Base-by-base conservation (phyloP, 2,797 vertebrate species). In the Harpagifer antarcticus region DNA sequence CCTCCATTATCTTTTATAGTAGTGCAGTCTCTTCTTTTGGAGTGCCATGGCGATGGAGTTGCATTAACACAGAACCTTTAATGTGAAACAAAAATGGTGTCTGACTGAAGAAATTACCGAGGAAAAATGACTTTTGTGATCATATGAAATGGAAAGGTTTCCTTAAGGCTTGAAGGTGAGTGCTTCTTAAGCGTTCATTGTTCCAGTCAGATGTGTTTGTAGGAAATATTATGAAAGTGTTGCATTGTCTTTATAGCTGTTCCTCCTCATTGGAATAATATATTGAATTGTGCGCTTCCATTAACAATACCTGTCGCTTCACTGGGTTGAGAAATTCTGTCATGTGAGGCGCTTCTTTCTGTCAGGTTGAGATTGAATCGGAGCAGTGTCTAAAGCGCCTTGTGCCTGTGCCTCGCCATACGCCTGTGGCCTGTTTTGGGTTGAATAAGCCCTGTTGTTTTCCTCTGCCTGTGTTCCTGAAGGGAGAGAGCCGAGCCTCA, bases 1-100 rank as follows among this genome's bases (percentile, higher is more conserved):
- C 88, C 91, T 93, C n/a, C 86, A 92, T 93, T 92, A 93, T 93
- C 85, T 90, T 86, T 87, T 87, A 91, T n/a, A 92, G 89, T 86
- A 89, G 85, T 84, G 61, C 78, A 67, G 79, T 73, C 80, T 90
- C 83, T 88, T 81, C 73, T 82, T 87, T 88, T 86, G 55, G 79
- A 88, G 89, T 77, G 68, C 68, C 68, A 71, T 70, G 82, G 86
- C 13, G 56, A 85, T 74, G 80, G 76, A 82, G 56, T 49, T 76
- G 70, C 82, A 84, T 84, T 90, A 87, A 72, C 74, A 66, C 79
- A 77, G 72, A 70, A 52, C 72, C 83, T 89, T 85, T 87, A 89
- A 88, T 88, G 82, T 87, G 58, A 17, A 49, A 47, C 76, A 76
- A 71, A 57, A 56, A 58, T 68, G 75, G 71, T 66, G 59, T 69